phyloP scores from a whole-genome alignment of 2,888 invertebrate genomes.

The Augochlorella aurata region DNA sequence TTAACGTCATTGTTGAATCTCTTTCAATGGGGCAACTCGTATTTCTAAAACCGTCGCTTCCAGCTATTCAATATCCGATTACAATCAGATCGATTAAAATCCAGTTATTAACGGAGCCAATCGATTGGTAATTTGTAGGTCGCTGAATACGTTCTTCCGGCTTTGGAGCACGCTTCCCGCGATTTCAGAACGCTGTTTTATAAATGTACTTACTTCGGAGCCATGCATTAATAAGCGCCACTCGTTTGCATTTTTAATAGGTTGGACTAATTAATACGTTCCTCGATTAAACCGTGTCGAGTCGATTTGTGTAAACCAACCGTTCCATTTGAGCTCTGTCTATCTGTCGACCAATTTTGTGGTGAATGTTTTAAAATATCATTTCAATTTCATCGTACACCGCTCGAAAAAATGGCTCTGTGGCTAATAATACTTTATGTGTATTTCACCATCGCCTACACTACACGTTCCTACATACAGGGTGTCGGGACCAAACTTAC shows the following conservation, averaged over 20 bases:
- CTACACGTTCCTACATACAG: too few relatives aligned
- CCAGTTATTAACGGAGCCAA: background rate
- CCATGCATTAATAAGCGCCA: background rate
- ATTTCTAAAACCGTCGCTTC: background rate
- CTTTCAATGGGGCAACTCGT: background rate
- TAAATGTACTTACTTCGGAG: background rate
- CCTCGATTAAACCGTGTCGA: background rate
- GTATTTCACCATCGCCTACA: too few relatives aligned
- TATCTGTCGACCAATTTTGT: background rate
- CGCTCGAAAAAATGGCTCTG: too few relatives aligned
- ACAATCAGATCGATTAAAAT: background rate
- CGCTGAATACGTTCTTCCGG: background rate
- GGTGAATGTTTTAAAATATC: too few relatives aligned
- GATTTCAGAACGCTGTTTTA: background rate
- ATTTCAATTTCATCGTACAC: too few relatives aligned
- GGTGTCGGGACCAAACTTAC: too few relatives aligned
- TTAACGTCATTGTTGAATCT: too few relatives aligned
- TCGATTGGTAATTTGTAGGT: background rate
- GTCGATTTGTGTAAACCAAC: background rate
- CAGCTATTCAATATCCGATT: background rate
- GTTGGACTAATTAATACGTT: background rate
- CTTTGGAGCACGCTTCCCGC: background rate
- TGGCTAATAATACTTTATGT: too few relatives aligned
- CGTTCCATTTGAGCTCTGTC: background rate
- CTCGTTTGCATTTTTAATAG: background rate